Conservation (phyloP, 2,797 vertebrate species). For the Acropternis orthonyx region DNA sequence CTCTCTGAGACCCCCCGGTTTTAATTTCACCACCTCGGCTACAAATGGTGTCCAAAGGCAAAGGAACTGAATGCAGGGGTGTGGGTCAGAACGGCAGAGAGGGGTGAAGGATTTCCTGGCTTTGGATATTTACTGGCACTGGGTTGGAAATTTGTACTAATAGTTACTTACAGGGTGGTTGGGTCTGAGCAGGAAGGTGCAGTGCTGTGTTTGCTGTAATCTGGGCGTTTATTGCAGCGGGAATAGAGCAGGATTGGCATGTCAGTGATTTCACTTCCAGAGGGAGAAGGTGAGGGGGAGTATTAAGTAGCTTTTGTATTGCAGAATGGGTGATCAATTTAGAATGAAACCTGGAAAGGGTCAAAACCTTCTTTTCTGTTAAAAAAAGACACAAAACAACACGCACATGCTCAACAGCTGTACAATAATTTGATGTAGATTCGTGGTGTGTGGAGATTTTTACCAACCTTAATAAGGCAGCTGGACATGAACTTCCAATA, state of each 20-base stretch:
- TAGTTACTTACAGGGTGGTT: not conserved
- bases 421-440: not conserved
- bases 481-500: not conserved
- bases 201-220: not conserved
- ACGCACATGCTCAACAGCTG: fast-evolving
- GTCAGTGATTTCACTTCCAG: not conserved
- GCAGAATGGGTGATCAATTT: not conserved
- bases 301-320: not conserved
- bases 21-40: not conserved
- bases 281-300: not conserved
- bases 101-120: not conserved
- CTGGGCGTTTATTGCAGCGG: not conserved
- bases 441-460: not conserved
- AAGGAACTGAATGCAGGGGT: not conserved
- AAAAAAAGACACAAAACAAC: not conserved
- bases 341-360: not conserved
- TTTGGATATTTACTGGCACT: not conserved
- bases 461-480: not conserved
- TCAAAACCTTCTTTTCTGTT: not conserved
- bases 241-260: not conserved
- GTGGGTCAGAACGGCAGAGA: not conserved
- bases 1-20: not conserved
- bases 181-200: not conserved
- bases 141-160: not conserved
- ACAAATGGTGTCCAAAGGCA: not conserved